phyloP scores from a whole-genome alignment of 2,113 vertebrate genomes.

The Macroglossus sobrinus region DNA sequence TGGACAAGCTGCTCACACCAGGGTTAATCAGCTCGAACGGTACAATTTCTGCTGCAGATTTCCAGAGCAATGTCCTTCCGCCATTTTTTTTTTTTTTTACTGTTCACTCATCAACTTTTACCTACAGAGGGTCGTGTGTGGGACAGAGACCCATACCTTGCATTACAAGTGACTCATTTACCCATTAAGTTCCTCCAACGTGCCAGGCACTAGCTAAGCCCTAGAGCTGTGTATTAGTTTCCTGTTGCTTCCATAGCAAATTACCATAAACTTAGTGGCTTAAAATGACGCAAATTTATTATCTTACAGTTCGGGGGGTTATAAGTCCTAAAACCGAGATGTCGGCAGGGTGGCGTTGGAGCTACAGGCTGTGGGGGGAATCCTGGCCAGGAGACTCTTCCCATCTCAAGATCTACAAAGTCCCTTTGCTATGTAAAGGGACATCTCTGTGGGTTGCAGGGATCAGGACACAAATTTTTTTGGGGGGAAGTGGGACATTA shows the following conservation, averaged over 20 bases:
- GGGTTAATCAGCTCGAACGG: background rate
- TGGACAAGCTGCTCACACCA: no score
- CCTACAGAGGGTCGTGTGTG: accelerated
- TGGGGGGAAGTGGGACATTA: background rate
- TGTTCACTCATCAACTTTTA: background rate
- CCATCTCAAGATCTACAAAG: background rate
- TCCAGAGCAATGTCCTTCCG: background rate
- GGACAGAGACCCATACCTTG: background rate
- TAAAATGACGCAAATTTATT: background rate
- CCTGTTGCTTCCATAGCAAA: background rate
- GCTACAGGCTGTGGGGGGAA: background rate
- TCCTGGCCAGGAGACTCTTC: background rate
- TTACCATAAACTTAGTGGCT: background rate
- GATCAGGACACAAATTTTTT: background rate
- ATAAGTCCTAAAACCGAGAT: background rate
- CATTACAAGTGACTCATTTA: background rate
- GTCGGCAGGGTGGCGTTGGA: background rate
- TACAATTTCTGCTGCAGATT: background rate
- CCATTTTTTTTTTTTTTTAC: no score
- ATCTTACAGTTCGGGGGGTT: background rate
- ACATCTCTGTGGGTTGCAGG: background rate
- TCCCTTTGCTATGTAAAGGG: background rate
- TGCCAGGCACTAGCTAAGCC: background rate
- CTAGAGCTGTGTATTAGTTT: background rate
- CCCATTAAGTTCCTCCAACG: background rate